phyloP scores from a whole-genome alignment of 2,797 vertebrate genomes.

The Sebastes trivittatus region DNA sequence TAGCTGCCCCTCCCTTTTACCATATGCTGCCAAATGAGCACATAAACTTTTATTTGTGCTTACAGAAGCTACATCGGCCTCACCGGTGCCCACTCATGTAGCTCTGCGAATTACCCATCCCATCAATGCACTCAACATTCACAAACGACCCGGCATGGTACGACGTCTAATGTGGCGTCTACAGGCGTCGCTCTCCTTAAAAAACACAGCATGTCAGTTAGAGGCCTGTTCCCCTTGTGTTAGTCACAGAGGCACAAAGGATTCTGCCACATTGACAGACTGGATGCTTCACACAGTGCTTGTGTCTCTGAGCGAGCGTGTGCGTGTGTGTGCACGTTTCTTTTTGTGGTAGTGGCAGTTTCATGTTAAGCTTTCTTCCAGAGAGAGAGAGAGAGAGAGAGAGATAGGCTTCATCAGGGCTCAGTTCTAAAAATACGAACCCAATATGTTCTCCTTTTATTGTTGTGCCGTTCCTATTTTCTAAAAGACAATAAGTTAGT shows the following conservation, averaged over 20 bases:
- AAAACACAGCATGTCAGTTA: conserved; percentile 51
- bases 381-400: conserved; percentile 19
- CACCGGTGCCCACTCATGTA: neutral
- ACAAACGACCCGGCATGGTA: neutral
- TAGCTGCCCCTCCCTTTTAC: neutral
- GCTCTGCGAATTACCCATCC: conserved; percentile 16
- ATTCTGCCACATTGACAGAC: conserved; percentile 63
- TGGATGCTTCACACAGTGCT: conserved; percentile 49
- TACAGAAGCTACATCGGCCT: conserved; percentile 8
- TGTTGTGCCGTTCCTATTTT: conserved; percentile 54
- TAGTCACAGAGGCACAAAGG: conserved; percentile 67
- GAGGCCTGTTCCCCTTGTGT: conserved; percentile 47
- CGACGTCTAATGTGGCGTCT: conserved; percentile 32
- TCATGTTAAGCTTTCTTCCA: conserved; percentile 62
- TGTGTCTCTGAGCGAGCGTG: conserved; percentile 33
- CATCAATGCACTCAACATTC: neutral
- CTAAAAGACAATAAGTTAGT: conserved; percentile 54
- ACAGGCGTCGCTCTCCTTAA: conserved; percentile 29
- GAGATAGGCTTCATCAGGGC: conserved; percentile 40
- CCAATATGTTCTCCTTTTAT: conserved; percentile 57
- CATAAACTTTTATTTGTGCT: conserved; percentile 27
- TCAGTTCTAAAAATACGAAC: conserved; percentile 67
- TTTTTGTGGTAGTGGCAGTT: conserved; percentile 58
- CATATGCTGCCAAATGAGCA: neutral
- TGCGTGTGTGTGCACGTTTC: neutral